Base-by-base conservation (phyloP, 2,888 invertebrate genomes). In the Lutraria lutraria region DNA sequence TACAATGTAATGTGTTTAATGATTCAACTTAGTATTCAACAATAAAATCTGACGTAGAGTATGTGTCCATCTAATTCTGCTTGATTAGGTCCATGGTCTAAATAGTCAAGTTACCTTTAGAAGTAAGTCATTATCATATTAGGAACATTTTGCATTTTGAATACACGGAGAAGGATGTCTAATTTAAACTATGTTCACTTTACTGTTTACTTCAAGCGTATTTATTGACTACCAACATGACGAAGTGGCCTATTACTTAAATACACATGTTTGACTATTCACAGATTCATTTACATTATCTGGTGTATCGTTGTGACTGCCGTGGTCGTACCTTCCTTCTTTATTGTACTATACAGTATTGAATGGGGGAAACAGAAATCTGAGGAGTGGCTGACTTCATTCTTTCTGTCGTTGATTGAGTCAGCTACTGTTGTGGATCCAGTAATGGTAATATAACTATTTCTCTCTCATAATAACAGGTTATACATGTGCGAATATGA, bases 351-450 rank as follows among this genome's bases (percentile, higher is more conserved):
- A 25, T 97, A 96, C 94, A 96, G 96, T 83, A 95, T 97, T 90
- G 93, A 96, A 90, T 97, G 97, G 95, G 97, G 97, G 0, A 96
- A 96, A 91, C 95, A 95, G 81, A 96, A 96, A 85, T 96, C 97
- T 0, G 95, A 96, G 56, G 95, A 96, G 88, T 97, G 97, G 97
- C 94, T 97, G 12, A 95, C 96, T 0, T 94, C 97, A 10, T 95
- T 97, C 86, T 88, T 96, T 29, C 54, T 96, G n/a, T 95, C 96
- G 0, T 96, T 97, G 91, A 93, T 97, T 63, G 95, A 96, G 16
- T 96, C 96, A 0, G 93, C 96, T 2, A 94, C 96, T 34, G 89
- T 96, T 31, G 93, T 96, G 13, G 96, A 97, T 90, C 97, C 97
- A 2, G 85, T 96, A 16, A 96, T 96, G 95, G 96, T 96, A 93